Percentiles rank a stretch among this genome's conserved stretches.
Evolutionary conservation across 2,113 vertebrate species (phyloP).

Genomic region (Theristicus caerulescens): DNA sequence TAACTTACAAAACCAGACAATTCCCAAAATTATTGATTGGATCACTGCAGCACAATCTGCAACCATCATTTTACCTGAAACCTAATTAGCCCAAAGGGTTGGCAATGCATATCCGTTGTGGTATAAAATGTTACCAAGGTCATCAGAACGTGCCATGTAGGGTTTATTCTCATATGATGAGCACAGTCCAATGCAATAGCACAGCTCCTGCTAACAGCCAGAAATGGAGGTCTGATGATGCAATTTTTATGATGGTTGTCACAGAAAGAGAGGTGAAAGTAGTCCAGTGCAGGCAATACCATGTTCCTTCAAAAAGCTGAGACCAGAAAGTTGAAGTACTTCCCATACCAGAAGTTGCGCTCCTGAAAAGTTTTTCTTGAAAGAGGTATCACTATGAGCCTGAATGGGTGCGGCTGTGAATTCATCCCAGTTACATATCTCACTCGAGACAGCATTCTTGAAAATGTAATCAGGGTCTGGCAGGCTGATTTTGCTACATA

Average conservation of each 20-base stretch:
- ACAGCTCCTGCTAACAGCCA: not conserved
- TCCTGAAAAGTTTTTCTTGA: not conserved
- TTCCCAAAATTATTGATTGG: not conserved
- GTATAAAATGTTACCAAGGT: not conserved
- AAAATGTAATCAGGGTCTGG: not conserved
- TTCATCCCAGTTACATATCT: not conserved
- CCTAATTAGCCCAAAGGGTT: not conserved
- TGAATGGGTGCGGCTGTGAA: not conserved
- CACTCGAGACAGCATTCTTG: not conserved
- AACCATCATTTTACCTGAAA: not conserved
- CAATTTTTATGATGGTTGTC: not conserved
- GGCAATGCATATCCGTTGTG: not conserved
- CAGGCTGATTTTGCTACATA: not conserved
- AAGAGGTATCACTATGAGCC: not conserved
- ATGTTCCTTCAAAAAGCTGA: not conserved
- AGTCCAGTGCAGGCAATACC: not conserved
- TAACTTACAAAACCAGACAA: slow-evolving; percentile 26
- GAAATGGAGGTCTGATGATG: not conserved
- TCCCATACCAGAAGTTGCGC: accelerated
- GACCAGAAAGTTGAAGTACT: not conserved
- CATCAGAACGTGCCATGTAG: not conserved
- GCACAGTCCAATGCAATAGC: not conserved
- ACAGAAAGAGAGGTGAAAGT: not conserved
- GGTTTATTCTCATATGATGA: not conserved
- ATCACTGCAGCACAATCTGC: not conserved